These are phyloP conservation scores for Enteromius thamalakanensis DNA, from an alignment of 2,797 vertebrate genomes.

Conservation along the genomic window DNA sequence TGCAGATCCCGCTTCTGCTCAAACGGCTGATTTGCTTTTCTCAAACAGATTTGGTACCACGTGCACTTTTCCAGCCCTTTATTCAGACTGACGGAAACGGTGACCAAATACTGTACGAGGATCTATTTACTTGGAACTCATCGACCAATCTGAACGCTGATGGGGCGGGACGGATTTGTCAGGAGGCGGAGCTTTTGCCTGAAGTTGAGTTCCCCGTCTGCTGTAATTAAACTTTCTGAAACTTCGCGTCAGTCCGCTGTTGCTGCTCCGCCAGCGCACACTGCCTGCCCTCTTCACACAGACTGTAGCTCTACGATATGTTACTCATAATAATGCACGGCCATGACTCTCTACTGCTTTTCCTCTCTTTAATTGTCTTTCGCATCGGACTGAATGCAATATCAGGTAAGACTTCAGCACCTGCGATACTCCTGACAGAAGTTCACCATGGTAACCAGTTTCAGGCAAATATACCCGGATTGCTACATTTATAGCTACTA, in stretches of 20 bases:
- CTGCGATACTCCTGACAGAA: slow-evolving; percentile 21
- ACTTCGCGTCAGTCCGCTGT: slow-evolving; percentile 65
- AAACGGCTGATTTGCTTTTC: background rate
- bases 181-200: slow-evolving; percentile 73
- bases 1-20: background rate
- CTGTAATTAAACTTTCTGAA: slow-evolving; percentile 77
- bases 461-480: background rate
- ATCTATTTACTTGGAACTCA: background rate
- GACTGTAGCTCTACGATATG: background rate
- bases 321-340: slow-evolving; percentile 74
- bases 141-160: slow-evolving; percentile 58
- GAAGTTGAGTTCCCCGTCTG: slow-evolving; percentile 78
- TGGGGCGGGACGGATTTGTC: slow-evolving; percentile 46
- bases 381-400: slow-evolving; percentile 69
- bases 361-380: slow-evolving; percentile 74
- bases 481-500: background rate
- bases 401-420: slow-evolving; percentile 76
- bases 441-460: slow-evolving; percentile 31
- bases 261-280: slow-evolving; percentile 46
- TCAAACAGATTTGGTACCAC: slow-evolving; percentile 74
- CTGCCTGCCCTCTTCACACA: slow-evolving; percentile 34
- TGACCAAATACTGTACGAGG: slow-evolving; percentile 57
- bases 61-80: slow-evolving; percentile 77
- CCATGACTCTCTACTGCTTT: slow-evolving; percentile 69
- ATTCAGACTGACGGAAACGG: slow-evolving; percentile 49